Base-by-base conservation (phyloP, 2,888 invertebrate species). In the Metallyticus violacea region DNA sequence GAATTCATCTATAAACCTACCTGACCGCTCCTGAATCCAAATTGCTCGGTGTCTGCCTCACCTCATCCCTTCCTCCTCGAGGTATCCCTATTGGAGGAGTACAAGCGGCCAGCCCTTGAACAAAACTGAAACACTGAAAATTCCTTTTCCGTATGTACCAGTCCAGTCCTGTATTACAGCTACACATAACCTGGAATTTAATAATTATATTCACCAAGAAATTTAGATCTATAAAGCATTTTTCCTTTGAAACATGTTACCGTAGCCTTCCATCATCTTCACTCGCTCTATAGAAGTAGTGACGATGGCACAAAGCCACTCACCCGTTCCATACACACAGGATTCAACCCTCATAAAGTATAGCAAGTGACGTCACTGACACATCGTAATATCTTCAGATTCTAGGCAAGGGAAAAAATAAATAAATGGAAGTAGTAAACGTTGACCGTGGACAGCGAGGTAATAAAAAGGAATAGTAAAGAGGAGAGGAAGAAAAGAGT, bases 351-450 rank as follows among this genome's bases (percentile, higher is more conserved):
- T 62, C 40, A 62, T 62, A 62, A 62, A 62, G 15, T 62, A 62
- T 22, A 9, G 22, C 40, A 62, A 62, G 81, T 81, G 85, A 87
- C 85, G 81, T 87, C 85, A 85, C 85, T 26, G 76, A 22, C 27
- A 29, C 87, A 85, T 87, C 87, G 81, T 85, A 62, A 62, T 62
- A 15, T 62, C 40, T 62, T 62, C 6, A 9, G 15, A 62, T 15
- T 22, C 9, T 62, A 62, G 40, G 40, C 15, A 62, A 22, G 40
- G 40, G 40, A 4, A 62, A 15, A 40, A 22, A 15, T n/a, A n/a
- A 62, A 62, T 9, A 62, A 62, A 85, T 81, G 80, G 85, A 29
- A 79, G 85, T 85, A 85, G 85, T 85, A 85, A 85, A 85, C 80
- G 79, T 79, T 80, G 80, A 76, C 26, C 80, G n/a, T 81, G 85